Percentiles rank a stretch among this genome's conserved stretches.
These are phyloP conservation scores for Peucedramus taeniatus DNA, from an alignment of 2,113 vertebrate genomes.

Conservation along the genomic window DNA sequence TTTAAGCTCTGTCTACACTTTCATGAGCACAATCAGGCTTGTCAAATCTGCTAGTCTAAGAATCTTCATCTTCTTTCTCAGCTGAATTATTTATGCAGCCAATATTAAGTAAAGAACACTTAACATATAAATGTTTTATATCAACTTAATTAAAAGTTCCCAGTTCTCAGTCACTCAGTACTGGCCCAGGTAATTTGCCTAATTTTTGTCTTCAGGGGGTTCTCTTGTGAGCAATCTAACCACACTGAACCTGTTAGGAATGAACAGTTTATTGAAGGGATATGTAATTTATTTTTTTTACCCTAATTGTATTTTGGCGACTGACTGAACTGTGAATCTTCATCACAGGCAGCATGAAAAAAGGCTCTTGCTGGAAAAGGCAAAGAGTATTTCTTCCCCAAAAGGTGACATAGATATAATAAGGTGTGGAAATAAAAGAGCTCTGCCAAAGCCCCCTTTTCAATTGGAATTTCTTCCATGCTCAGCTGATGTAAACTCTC, in stretches of 20 bases:
- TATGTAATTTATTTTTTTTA: not conserved
- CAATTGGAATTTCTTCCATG: not conserved
- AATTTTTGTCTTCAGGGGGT: not conserved
- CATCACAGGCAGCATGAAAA: not conserved
- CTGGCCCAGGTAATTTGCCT: not conserved
- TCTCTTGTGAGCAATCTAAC: not conserved
- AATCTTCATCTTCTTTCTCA: not conserved
- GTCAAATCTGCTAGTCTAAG: not conserved
- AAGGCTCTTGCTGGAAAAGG: not conserved
- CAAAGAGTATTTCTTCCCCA: not conserved
- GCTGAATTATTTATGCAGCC: slow-evolving; percentile 16
- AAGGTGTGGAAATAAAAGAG: not conserved
- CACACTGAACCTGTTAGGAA: not conserved
- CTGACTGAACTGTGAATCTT: not conserved
- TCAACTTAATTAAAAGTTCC: not conserved
- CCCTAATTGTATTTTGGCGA: not conserved
- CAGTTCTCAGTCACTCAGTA: not conserved
- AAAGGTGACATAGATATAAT: not conserved
- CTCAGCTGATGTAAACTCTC: not conserved
- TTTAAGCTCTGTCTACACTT: not conserved
- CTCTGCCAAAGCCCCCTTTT: not conserved
- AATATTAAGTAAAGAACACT: slow-evolving; percentile 3
- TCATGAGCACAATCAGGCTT: not conserved
- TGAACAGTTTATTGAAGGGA: not conserved
- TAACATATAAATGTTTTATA: slow-evolving; percentile 12